Percentiles rank a stretch among this genome's conserved stretches.
These are phyloP conservation scores for Pyrrhia umbra DNA, from an alignment of 2,888 invertebrate species.

Conservation along the genomic window DNA sequence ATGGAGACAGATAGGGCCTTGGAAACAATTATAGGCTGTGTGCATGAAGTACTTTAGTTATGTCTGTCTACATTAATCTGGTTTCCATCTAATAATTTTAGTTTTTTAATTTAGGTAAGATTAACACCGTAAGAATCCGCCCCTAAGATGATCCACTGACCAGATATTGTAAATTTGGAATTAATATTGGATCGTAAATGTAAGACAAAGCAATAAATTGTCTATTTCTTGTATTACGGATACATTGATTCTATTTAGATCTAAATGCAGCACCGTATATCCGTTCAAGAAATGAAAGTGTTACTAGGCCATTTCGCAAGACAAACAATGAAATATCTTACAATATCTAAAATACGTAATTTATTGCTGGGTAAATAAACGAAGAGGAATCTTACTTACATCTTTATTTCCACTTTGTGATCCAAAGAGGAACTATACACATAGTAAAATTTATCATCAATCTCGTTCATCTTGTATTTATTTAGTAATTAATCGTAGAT, in stretches of 20 bases:
- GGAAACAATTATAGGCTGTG: too few relatives aligned
- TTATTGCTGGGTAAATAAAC: constrained; percentile 1
- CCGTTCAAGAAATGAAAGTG: constrained; percentile 3
- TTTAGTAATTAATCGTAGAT: not conserved
- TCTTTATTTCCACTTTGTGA: constrained; percentile 96
- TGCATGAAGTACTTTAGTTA: too few relatives aligned
- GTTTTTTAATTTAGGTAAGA: too few relatives aligned
- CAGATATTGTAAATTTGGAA: too few relatives aligned
- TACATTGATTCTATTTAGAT: not conserved
- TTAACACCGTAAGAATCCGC: too few relatives aligned
- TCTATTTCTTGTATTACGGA: not conserved
- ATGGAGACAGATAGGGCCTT: too few relatives aligned
- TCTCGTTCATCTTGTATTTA: constrained; percentile 91
- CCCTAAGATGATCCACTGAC: too few relatives aligned
- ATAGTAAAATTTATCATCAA: constrained; percentile 95
- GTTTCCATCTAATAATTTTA: too few relatives aligned
- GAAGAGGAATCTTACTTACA: constrained; percentile 91
- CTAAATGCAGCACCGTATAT: not conserved
- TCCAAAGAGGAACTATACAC: constrained; percentile 98
- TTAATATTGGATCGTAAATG: not conserved
- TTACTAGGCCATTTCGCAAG: constrained; percentile 17
- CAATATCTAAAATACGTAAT: constrained; percentile 7
- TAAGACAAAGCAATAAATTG: not conserved
- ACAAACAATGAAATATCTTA: constrained; percentile 5
- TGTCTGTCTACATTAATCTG: too few relatives aligned